phyloP scores from a whole-genome alignment of 2,113 vertebrate genomes.

The Uria lomvia region DNA sequence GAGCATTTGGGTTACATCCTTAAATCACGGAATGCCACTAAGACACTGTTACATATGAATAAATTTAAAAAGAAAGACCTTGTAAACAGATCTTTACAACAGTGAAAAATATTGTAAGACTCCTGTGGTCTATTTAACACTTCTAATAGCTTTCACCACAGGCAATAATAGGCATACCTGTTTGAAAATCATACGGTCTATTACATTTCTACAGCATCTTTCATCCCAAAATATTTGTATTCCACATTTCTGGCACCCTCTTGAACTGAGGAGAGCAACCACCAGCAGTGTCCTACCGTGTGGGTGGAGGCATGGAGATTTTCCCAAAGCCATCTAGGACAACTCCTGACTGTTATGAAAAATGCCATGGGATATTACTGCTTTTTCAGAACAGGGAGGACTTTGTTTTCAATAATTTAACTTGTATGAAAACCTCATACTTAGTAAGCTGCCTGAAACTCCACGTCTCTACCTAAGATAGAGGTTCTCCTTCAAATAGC shows the following conservation, averaged over 20 bases:
- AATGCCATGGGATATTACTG: not conserved
- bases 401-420: not conserved
- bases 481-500: not conserved
- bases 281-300: not conserved
- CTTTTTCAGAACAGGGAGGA: not conserved
- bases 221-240: not conserved
- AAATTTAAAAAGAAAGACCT: not conserved
- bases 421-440: not conserved
- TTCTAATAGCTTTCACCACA: not conserved
- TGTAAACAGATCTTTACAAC: not conserved
- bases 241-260: not conserved
- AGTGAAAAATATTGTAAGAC: not conserved
- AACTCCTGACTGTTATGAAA: not conserved
- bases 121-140: not conserved
- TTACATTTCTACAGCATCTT: not conserved
- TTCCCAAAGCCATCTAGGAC: not conserved
- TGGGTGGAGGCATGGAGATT: not conserved
- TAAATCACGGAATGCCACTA: not conserved
- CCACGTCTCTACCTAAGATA: not conserved
- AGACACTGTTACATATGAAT: not conserved
- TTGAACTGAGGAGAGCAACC: not conserved
- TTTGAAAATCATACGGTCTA: not conserved
- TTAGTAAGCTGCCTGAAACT: not conserved
- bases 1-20: not conserved
- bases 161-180: not conserved